Conservation (phyloP, 2,113 vertebrate species). For the rabbit (Oryctolagus cuniculus) region mOryCun1.1 NC_091440.1:18784501-18785000, state of each 20-base stretch:
- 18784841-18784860: neutral
- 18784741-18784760: neutral
- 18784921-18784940: neutral
- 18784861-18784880: neutral
- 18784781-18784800: neutral
- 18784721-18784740: neutral
- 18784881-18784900: neutral
- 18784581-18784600: too few species aligned
- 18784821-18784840: neutral
- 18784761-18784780: neutral
- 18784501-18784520: too few species aligned
- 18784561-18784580: too few species aligned
- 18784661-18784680: too few species aligned
- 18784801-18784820: neutral
- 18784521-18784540: too few species aligned
- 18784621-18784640: too few species aligned
- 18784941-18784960: constrained; percentile 3
- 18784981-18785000: neutral
- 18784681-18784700: too few species aligned
- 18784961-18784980: neutral
- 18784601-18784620: too few species aligned
- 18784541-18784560: too few species aligned
- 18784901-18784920: neutral
- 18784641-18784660: too few species aligned
- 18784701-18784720: neutral